These are phyloP conservation scores for Tiliacea aurago DNA, from an alignment of 2,888 invertebrate species.

Conservation along the genomic window DNA sequence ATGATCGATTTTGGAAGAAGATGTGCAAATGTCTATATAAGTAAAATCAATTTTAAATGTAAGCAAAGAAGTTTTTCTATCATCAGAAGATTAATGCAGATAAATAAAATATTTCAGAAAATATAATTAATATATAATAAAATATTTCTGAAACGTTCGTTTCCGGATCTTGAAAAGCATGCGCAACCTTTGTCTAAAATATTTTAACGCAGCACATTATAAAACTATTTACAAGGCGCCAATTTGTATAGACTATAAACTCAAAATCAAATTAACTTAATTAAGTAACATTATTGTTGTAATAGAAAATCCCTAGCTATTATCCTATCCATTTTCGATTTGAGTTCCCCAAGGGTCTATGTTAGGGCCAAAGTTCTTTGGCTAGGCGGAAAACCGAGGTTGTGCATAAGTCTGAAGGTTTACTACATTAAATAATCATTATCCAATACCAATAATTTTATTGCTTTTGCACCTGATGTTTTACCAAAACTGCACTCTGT, in stretches of 20 bases:
- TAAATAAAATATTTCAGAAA: not conserved
- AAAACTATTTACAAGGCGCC: constrained; percentile 4
- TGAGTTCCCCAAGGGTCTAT: constrained; percentile 22
- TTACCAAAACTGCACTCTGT: constrained; percentile 12
- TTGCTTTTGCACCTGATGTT: constrained; percentile 8
- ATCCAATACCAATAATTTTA: not conserved
- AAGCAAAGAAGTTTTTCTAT: not conserved
- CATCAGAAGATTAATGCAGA: not conserved
- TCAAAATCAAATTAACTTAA: not conserved
- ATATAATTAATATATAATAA: no score
- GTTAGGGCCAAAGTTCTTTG: constrained; percentile 4
- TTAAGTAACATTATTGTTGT: not conserved
- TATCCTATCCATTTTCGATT: not conserved
- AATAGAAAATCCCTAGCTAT: not conserved
- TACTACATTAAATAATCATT: not conserved
- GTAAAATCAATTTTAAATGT: not conserved
- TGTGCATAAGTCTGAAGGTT: not conserved
- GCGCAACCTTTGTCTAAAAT: constrained; percentile 5
- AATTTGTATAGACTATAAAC: constrained; percentile 7
- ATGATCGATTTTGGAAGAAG: not conserved
- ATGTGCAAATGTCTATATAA: not conserved
- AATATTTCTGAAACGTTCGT: constrained; percentile 2
- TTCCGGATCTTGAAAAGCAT: not conserved
- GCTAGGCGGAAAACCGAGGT: not conserved
- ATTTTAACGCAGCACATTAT: constrained; percentile 14